Conservation (phyloP, 2,797 vertebrate species). For the Melanotaenia trifasciata region DNA sequence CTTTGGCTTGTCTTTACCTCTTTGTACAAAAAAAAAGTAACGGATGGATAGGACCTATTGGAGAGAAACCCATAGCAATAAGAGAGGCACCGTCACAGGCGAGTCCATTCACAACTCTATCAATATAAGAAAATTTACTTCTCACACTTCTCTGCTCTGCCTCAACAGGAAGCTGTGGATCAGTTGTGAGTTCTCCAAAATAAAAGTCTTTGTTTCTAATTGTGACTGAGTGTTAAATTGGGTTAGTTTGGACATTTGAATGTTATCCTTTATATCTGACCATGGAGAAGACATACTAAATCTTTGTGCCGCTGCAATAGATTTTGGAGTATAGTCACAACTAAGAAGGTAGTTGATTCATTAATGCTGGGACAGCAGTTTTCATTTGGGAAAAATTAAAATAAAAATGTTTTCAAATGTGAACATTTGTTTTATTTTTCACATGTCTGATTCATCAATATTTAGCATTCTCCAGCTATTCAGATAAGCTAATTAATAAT, state of each 20-base stretch:
- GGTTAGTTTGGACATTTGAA: constrained; percentile 53
- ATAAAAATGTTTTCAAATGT: not conserved
- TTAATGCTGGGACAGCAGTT: not conserved
- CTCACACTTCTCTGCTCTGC: constrained; percentile 39
- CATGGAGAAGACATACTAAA: constrained; percentile 4
- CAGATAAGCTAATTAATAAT: not conserved
- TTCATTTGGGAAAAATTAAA: not conserved
- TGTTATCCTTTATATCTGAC: constrained; percentile 44
- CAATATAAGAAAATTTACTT: constrained; percentile 60
- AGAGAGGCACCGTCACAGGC: constrained; percentile 48
- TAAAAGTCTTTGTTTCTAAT: constrained; percentile 53
- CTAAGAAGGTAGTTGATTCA: not conserved
- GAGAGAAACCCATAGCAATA: constrained; percentile 43
- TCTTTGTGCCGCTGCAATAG: constrained; percentile 6
- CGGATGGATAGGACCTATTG: constrained; percentile 37
- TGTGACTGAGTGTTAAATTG: constrained; percentile 52
- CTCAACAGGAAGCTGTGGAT: constrained; percentile 30
- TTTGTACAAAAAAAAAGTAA: constrained; percentile 50
- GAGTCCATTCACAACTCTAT: constrained; percentile 63
- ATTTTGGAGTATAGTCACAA: constrained; percentile 4
- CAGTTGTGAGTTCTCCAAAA: constrained; percentile 46
- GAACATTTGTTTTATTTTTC: not conserved
- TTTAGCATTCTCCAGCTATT: not conserved
- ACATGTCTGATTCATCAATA: not conserved
- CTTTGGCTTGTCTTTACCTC: constrained; percentile 60